Base-by-base conservation (phyloP, 2,797 vertebrate genomes). In the Synanceia verrucosa region DNA sequence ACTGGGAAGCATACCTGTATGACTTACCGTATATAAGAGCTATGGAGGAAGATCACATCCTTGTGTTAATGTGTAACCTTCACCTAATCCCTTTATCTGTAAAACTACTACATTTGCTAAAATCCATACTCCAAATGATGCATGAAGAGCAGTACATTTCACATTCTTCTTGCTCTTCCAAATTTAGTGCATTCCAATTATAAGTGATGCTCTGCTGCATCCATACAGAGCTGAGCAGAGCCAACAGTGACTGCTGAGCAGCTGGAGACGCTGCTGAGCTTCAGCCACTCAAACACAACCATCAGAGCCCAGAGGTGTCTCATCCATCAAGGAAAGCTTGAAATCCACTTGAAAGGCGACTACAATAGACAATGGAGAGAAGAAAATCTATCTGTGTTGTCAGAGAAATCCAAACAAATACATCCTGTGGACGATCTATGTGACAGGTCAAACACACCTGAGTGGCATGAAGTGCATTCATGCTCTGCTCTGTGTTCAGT, bases 351-450 rank as follows among this genome's bases (percentile, higher is more conserved):
- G 52, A 62, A 50, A 71, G 37, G 72, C 23, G 34, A 56, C 50
- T 37, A 41, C 44, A 59, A 21, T 33, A 26, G 63, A 59, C 41
- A 44, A 44, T 23, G 37, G 34, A 50, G 28, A 67, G 52, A 65
- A 44, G 41, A 31, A 70, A 37, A 24, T 44, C 63, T 41, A 65
- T 36, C 14, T 58, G 28, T 44, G 41, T 61, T 76, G 48, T 60
- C 34, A 55, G 55, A 44, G 28, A 57, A 58, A 51, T 64, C 59
- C 43, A 63, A 44, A 60, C 26, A 71, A 50, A 76, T 41, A 41
- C 39, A 41, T 47, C 51, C 23, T 51, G 37, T 31, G 60, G 37
- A 13, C 39, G 52, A 63, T n/a, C 11, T 0, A 9, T 29, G 59
- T 31, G 44, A 60, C 47, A 21, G 9, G 18, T 52, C 4, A 11